Evolutionary conservation across 2,888 invertebrate species (phyloP).

Genomic region (Amblyteles armatorius): DNA sequence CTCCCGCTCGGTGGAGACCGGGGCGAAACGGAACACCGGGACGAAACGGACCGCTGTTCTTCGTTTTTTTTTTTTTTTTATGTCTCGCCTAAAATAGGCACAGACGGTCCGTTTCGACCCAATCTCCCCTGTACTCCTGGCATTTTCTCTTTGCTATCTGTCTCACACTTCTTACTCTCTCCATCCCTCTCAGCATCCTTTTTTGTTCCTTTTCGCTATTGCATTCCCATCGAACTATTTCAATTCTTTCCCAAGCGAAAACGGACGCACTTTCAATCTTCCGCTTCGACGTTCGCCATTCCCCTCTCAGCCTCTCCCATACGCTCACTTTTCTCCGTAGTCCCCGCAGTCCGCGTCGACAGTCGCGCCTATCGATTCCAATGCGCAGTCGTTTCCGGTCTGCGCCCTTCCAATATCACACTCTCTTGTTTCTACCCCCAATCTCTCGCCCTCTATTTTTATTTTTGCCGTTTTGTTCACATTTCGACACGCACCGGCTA

Average conservation of each 20-base stretch:
- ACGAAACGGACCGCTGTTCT: background rate
- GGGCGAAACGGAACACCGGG: no score
- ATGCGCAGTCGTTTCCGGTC: slow-evolving; percentile 64
- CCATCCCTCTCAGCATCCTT: slow-evolving; percentile 32
- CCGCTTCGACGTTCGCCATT: slow-evolving; percentile 2
- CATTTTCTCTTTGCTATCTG: slow-evolving; percentile 13
- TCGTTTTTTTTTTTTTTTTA: background rate
- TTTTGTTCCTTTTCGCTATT: slow-evolving; percentile 27
- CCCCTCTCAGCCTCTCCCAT: slow-evolving; percentile 1
- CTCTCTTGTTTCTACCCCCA: slow-evolving; percentile 31
- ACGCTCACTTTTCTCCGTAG: slow-evolving; percentile 13
- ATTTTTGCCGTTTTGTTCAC: slow-evolving; percentile 43
- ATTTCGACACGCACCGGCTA: slow-evolving; percentile 53
- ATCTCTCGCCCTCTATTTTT: slow-evolving; percentile 33
- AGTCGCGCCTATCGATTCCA: slow-evolving; percentile 72
- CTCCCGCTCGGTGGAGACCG: background rate
- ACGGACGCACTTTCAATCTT: slow-evolving; percentile 72
- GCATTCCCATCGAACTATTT: slow-evolving; percentile 55
- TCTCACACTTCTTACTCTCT: background rate
- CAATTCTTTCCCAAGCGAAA: slow-evolving; percentile 70
- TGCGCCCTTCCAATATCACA: slow-evolving; percentile 68
- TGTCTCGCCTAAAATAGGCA: background rate
- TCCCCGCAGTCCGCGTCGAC: slow-evolving; percentile 25
- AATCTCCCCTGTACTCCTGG: background rate
- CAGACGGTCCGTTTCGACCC: background rate